These are phyloP conservation scores for Pseudorhombus dupliciocellatus DNA, from an alignment of 2,113 vertebrate genomes.

Conservation along the genomic window DNA sequence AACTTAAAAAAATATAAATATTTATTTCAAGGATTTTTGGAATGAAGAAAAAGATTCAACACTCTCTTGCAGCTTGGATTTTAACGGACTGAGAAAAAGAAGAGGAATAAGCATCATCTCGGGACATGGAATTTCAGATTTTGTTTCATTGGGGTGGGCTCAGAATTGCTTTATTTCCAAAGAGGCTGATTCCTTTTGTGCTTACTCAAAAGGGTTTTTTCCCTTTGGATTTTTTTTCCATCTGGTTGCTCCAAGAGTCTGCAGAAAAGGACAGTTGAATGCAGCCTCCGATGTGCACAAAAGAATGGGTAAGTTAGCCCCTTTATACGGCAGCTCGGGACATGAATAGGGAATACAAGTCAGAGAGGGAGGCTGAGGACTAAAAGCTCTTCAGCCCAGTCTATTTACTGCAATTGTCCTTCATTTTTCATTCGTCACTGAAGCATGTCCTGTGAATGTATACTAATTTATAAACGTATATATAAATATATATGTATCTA, in stretches of 20 bases:
- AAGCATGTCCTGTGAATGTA: slow-evolving; percentile 18
- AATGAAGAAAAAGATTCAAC: slow-evolving; percentile 51
- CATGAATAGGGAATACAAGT: slow-evolving; percentile 80
- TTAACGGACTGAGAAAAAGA: slow-evolving; percentile 51
- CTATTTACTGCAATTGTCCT: slow-evolving; percentile 67
- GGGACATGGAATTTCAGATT: slow-evolving; percentile 84
- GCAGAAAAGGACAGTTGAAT: slow-evolving; percentile 96
- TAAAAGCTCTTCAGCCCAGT: slow-evolving; percentile 71
- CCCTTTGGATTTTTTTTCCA: slow-evolving; percentile 89
- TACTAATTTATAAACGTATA: too few species aligned
- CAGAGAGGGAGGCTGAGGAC: slow-evolving; percentile 55
- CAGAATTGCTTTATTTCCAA: slow-evolving; percentile 79
- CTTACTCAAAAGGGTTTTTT: slow-evolving; percentile 88
- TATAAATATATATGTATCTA: too few species aligned
- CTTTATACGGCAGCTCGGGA: slow-evolving; percentile 80
- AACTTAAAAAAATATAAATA: slow-evolving; percentile 71
- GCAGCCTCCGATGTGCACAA: slow-evolving; percentile 99
- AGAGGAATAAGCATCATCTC: slow-evolving; percentile 63
- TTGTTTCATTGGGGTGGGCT: slow-evolving; percentile 79
- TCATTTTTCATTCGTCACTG: slow-evolving; percentile 30
- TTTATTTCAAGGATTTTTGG: slow-evolving; percentile 68
- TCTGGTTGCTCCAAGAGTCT: slow-evolving; percentile 92
- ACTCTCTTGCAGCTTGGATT: slow-evolving; percentile 66
- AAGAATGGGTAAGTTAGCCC: slow-evolving; percentile 99
- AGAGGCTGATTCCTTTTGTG: slow-evolving; percentile 83